Evolutionary conservation across 1,140 invertebrate genomes (phyloP), one percentile per base, ranked within the genome.

Genomic region (Papilio aristodemus): DNA sequence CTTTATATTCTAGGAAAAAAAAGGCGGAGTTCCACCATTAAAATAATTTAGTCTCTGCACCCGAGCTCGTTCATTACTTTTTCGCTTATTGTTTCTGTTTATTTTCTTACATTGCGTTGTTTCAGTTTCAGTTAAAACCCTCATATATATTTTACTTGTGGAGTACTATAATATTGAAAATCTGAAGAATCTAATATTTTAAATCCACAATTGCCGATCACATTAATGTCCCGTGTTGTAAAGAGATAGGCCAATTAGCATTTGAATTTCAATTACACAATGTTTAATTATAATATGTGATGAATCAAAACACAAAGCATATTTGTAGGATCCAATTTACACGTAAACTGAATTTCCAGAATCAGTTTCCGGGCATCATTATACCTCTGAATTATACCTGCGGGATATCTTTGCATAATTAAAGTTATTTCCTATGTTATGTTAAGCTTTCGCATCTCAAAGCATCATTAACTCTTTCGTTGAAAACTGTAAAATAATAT

Each of bases 251-350:
- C n/a, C n/a, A n/a, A n/a, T 36, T 25, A 59, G n/a, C 57, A 59
- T 59, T 59, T 59, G 57, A 59, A 59, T 32, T 59, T 36, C 57
- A 22, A 36, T 59, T 59, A 59, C 25, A 54, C 19, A 54, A 54
- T 54, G 46, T 54, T 54, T 54, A 54, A 54, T 25, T 25, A 54
- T n/a, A n/a, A n/a, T 54, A 54, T 54, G 19, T 54, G 19, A 54
- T 54, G 17, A 54, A 54, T 54, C 43, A 46, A 46, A 46, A 46
- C 17, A 54, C 46, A 54, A 54, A 54, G 46, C 46, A 54, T 54
- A 54, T 54, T 54, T 54, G 19, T 19, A 25, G 9, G 46, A 54
- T 54, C 46, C 46, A 54, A 54, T 54, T 54, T 54, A 22, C 46
- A 54, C 46, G 22, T 22, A 54, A 54, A 54, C 19, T 22, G 46